Evolutionary conservation across 2,113 vertebrate species (phyloP), one percentile per base, ranked within the genome.

Genomic region (Cochlearius cochlearius): DNA sequence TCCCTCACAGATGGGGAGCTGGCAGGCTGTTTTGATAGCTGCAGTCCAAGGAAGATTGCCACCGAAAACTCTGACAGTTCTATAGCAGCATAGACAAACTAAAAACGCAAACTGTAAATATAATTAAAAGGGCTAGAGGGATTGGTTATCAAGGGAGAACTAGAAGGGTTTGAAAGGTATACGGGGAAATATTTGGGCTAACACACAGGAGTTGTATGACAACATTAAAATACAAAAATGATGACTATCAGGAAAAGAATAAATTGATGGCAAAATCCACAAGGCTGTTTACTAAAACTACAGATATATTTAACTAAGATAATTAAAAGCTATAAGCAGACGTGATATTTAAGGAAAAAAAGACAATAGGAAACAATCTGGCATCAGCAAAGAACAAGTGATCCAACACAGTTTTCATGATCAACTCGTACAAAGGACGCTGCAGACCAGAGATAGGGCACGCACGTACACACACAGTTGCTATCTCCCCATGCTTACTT

Each of bases 171-270:
- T 94, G 83, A 95, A 84, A 94, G 86, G 91, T 94, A 41, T 52
- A 38, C 63, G 39, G 39, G 76, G 91, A 96, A 96, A 94, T 92
- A 95, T 95, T 95, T 89, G 77, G 64, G 84, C 73, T 95, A 50
- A 77, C 92, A 94, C 77, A 5, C 50, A 50, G 50, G 59, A 88
- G 23, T 43, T 95, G 63, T 96, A 29, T 38, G 64, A 74, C 83
- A 94, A 92, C 89, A 91, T 71, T 73, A 58, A 62, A 63, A 68
- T 15, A 78, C 1, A 0, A 83, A 79, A 71, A 30, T 11, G 52
- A 91, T 23, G n/a, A 92, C 22, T 55, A 92, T 59, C n/a, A 38
- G 50, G 68, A 39, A 74, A 83, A 79, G 56, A 90, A 86, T 55
- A 86, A 55, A 73, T 58, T 69, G 32, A 60, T 38, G 79, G 75